A percentile compares a stretch with the other conserved stretches of the same genome.
phyloP scores from a whole-genome alignment of 2,888 invertebrate species.

The Agonum fuliginosum region DNA sequence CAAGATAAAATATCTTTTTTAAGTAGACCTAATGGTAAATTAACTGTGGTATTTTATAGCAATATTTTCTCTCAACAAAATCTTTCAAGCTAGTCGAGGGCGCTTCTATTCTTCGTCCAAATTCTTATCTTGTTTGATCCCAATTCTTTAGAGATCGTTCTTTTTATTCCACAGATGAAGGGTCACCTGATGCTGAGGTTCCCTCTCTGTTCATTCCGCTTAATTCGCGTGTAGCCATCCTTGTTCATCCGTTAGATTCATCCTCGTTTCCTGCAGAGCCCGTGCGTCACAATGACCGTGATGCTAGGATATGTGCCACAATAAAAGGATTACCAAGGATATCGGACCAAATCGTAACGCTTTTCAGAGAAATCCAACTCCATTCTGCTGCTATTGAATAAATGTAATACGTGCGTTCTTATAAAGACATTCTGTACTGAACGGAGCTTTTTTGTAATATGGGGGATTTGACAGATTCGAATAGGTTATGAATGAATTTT shows the following conservation, averaged over 20 bases:
- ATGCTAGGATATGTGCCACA: constrained; percentile 60
- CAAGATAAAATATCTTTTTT: neutral
- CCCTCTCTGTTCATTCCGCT: constrained; percentile 65
- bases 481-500: too few relatives aligned
- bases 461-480: too few relatives aligned
- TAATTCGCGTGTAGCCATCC: constrained; percentile 65
- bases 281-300: constrained; percentile 59
- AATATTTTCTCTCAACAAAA: neutral
- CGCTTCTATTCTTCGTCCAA: constrained; percentile 26
- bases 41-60: neutral
- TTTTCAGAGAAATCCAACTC: constrained; percentile 55
- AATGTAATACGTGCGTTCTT: constrained; percentile 46
- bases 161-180: constrained; percentile 63
- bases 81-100: neutral
- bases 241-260: constrained; percentile 52
- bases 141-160: constrained; percentile 63
- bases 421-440: constrained; percentile 11
- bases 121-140: constrained; percentile 63
- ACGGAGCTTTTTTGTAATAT: neutral
- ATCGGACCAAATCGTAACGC: constrained; percentile 55
- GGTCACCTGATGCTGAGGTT: constrained; percentile 65
- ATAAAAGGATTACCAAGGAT: constrained; percentile 59
- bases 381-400: constrained; percentile 54
- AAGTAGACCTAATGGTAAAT: neutral
- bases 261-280: constrained; percentile 60